Base-by-base conservation (phyloP, 2,797 vertebrate species). In the Cyprinodon diabolis region DNA sequence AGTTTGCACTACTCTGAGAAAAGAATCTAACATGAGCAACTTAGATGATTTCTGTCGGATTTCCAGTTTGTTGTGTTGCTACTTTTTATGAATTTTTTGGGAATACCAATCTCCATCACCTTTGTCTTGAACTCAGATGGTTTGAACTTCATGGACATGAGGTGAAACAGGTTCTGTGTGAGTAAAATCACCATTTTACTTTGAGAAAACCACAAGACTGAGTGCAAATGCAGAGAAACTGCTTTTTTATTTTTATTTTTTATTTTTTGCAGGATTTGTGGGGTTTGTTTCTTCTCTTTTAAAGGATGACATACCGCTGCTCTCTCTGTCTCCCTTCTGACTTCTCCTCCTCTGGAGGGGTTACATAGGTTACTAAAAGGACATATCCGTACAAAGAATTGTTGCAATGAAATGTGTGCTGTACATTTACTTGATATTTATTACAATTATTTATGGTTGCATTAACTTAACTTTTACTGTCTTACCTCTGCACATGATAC, bases 391-490 rank as follows among this genome's bases (percentile, higher is more conserved):
- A 82, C 89, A 94, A 90, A 84, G 89, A 84, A 87, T 94, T 94
- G 95, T 96, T 92, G 86, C 81, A 88, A 92, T 91, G 87, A 91
- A 91, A 94, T 84, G 91, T 89, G 94, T 96, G 96, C 97, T 96
- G 96, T 96, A 95, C 95, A 96, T 95, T 97, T 95, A 96, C 95
- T 97, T 95, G 96, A 90, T 99, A 99, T 99, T 98, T 99, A 99
- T 99, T 97, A 96, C 94, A 95, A 93, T 96, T 98, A 99, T 99
- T 98, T 98, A 98, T 98, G 96, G 94, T 96, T 96, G 95, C 96
- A 96, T 97, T 96, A 96, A 96, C 92, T 94, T 92, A 92, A 95
- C 93, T 95, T 95, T 95, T 95, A 89, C 90, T 94, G 86, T 97
- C 96, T 96, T 94, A 95, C 93, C 94, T 95, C 94, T 94, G 91